Evolutionary conservation across 2,888 invertebrate genomes (phyloP).

Genomic region (Nomada fabriciana): DNA sequence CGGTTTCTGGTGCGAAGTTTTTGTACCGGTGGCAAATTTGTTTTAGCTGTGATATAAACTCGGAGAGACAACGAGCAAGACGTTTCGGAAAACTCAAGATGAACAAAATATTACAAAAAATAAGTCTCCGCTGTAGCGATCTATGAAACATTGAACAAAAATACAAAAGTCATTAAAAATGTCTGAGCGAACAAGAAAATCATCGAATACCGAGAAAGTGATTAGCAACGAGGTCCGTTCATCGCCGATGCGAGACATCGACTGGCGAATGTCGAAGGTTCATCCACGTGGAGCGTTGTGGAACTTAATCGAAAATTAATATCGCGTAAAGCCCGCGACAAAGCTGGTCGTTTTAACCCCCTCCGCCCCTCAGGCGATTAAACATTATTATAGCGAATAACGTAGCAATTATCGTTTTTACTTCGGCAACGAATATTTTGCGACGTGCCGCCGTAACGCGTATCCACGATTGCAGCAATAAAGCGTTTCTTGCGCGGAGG

Average conservation of each 20-base stretch:
- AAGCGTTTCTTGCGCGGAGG: slow-evolving; percentile 32
- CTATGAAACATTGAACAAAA: too few relatives aligned
- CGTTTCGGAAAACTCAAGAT: not conserved
- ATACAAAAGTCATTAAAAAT: not conserved
- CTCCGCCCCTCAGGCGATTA: slow-evolving; percentile 58
- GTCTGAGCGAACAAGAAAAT: not conserved
- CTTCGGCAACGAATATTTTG: slow-evolving; percentile 21
- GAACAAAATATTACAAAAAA: too few relatives aligned
- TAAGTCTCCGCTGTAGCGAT: too few relatives aligned
- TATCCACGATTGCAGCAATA: slow-evolving; percentile 39
- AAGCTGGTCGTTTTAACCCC: slow-evolving; percentile 7
- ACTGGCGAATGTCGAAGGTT: not conserved
- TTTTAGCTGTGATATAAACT: not conserved
- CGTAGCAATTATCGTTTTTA: slow-evolving; percentile 69
- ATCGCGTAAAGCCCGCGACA: slow-evolving; percentile 29
- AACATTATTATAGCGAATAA: slow-evolving; percentile 70
- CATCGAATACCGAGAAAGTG: too few relatives aligned
- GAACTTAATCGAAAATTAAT: slow-evolving; percentile 51
- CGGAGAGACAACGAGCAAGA: not conserved
- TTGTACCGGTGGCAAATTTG: not conserved
- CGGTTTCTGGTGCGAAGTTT: slow-evolving; percentile 1
- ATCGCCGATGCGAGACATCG: not conserved
- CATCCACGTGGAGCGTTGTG: not conserved
- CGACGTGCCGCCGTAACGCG: slow-evolving; percentile 36
- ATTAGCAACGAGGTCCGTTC: too few relatives aligned